Base-by-base conservation (phyloP, 2,113 vertebrate species). In the Tragelaphus buxtoni region DNA sequence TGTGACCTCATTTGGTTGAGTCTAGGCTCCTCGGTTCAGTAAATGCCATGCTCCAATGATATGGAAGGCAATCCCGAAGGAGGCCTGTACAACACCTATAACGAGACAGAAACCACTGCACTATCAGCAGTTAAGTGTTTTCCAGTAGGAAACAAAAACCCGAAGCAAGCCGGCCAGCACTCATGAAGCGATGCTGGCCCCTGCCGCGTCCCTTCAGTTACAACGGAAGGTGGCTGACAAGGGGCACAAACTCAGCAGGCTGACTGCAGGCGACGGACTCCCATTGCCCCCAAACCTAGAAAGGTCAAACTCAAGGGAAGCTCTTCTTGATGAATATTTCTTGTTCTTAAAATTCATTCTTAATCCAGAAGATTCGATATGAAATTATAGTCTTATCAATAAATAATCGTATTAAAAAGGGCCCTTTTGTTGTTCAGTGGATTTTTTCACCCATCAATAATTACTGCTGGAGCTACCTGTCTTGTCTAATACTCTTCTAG, bases 171-270 rank as follows among this genome's bases (percentile, higher is more conserved):
- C 26, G 26, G 79, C 82, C 91, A 97, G 95, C 95, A 97, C 91
- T 98, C 98, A 98, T 97, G 97, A 98, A 98, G 97, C 98, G 97
- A 96, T 97, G 97, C 76, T 91, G 85, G 45, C 92, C 51, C 1
- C 56, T 88, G 93, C 88, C 5, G 0, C 0, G 0, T 94, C 77
- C 92, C 61, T 91, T 97, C 91, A 55, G 87, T 97, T 97, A 96
- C 51, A 91, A 65, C 30, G 63, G 16, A 74, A 61, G 97, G 69
- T 93, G 95, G 97, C 97, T 96, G 97, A 97, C 96, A 61, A 96
- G 42, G 53, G 49, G 58, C 61, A 35, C 42, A 91, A 72, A 96
- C 80, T 86, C 4, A 91, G 83, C 1, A 9, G 97, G 94, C 92
- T 96, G 98, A 98, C 94, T 98, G 86, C 84, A 97, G 92, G 72